A percentile compares a stretch with the other conserved stretches of the same genome.
These are phyloP conservation scores for Fulica atra DNA, from an alignment of 2,113 vertebrate species.

Conservation along the genomic window DNA sequence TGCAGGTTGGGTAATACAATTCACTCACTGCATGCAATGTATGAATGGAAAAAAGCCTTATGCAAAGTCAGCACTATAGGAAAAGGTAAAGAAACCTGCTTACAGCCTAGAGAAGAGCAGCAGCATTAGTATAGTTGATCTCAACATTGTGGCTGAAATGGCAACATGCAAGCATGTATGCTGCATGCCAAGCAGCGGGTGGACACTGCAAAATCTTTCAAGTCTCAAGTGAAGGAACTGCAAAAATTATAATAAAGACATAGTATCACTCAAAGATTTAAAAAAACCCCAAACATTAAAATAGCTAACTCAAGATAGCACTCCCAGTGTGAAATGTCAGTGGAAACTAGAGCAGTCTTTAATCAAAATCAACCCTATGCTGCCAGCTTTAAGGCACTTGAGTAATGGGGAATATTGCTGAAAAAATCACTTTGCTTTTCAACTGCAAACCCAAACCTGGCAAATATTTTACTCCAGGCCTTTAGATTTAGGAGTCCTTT, in stretches of 20 bases:
- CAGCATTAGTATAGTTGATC: background rate
- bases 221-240: background rate
- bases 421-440: constrained; percentile 28
- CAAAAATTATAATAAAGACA: background rate
- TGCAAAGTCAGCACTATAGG: background rate
- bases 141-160: background rate
- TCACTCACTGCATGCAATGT: background rate
- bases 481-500: background rate
- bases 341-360: background rate
- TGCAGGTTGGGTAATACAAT: background rate
- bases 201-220: background rate
- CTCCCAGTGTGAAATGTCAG: background rate
- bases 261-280: background rate
- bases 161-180: background rate
- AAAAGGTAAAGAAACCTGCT: background rate
- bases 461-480: background rate
- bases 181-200: background rate
- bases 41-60: background rate
- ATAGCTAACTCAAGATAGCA: background rate
- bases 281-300: background rate
- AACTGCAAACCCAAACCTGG: background rate
- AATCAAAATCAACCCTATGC: background rate
- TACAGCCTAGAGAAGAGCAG: background rate
- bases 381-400: background rate
- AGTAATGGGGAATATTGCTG: background rate